Conservation (phyloP, 2,113 vertebrate species). For the Nibea albiflora region DNA sequence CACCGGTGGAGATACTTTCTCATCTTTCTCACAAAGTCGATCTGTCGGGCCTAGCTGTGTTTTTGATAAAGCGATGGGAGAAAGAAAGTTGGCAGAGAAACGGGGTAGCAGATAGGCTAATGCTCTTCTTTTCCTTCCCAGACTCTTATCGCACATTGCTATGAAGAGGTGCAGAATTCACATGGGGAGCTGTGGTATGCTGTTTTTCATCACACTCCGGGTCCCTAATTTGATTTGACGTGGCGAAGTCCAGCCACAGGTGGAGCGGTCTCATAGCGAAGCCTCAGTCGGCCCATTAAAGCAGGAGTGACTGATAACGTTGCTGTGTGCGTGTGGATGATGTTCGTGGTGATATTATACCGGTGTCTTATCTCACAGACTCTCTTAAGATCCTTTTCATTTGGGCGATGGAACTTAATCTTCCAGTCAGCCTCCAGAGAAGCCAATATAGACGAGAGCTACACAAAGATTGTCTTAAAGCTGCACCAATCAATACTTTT, state of each 20-base stretch:
- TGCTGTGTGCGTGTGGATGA: neutral
- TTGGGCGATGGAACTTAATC: neutral
- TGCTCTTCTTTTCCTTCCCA: slow-evolving; percentile 1
- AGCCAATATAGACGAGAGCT: neutral
- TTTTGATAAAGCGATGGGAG: slow-evolving; percentile 40
- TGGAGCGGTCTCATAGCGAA: slow-evolving; percentile 42
- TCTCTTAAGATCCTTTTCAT: neutral
- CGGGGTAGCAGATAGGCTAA: neutral
- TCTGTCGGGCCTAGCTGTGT: slow-evolving; percentile 7
- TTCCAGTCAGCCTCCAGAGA: neutral
- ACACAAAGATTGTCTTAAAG: neutral
- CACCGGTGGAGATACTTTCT: slow-evolving; percentile 18
- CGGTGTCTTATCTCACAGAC: neutral
- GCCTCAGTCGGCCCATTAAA: neutral
- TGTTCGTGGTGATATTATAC: neutral
- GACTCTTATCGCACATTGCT: slow-evolving; percentile 55
- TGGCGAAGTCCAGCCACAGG: slow-evolving; percentile 41
- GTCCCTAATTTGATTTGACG: slow-evolving; percentile 39
- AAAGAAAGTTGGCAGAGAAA: slow-evolving; percentile 18
- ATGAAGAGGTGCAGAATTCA: slow-evolving; percentile 55
- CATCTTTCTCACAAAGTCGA: slow-evolving; percentile 52
- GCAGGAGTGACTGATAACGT: slow-evolving; percentile 3
- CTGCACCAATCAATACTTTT: neutral
- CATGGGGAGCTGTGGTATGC: slow-evolving; percentile 60
- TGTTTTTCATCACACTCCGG: slow-evolving; percentile 29